Conservation (phyloP, 2,113 vertebrate species). For the Ictalurus punctatus region DNA sequence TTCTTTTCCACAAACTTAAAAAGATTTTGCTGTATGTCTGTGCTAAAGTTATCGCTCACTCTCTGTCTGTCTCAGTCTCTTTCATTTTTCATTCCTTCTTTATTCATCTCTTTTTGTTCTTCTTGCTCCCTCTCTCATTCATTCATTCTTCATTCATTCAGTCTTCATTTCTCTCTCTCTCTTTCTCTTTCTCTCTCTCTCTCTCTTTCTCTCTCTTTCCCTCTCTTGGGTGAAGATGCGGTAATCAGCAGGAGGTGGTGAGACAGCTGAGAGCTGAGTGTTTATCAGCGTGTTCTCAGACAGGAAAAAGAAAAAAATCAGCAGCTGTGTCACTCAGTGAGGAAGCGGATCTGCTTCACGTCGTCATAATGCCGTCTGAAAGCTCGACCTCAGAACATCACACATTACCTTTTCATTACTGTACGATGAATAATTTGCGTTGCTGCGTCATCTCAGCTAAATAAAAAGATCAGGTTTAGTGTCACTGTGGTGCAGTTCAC, state of each 20-base stretch:
- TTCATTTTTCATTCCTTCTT: not conserved
- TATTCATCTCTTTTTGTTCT: not conserved
- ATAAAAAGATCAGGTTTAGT: not conserved
- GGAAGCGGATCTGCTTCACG: conserved; percentile 10
- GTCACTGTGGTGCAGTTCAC: not conserved
- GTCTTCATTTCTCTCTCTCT: not conserved
- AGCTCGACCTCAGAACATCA: not conserved
- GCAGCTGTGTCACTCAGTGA: conserved; percentile 18
- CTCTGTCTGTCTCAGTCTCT: not conserved
- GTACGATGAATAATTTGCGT: not conserved
- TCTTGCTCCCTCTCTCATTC: not conserved
- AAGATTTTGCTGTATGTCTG: not conserved
- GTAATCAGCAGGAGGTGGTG: conserved; percentile 6
- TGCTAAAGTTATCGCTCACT: not conserved
- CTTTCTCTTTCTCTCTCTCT: conserved; percentile 4
- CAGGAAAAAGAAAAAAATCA: not conserved
- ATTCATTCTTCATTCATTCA: not conserved
- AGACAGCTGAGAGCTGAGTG: conserved; percentile 7
- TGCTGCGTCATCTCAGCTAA: not conserved
- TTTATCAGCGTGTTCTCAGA: conserved; percentile 10
- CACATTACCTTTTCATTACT: not conserved
- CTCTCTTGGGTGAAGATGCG: not conserved
- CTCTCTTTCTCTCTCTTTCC: not conserved
- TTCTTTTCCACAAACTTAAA: not conserved
- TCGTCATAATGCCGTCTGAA: not conserved